Evolutionary conservation across 2,113 vertebrate genomes (phyloP), one percentile per base, ranked within the genome.

Genomic region (Oncorhynchus clarkii): DNA sequence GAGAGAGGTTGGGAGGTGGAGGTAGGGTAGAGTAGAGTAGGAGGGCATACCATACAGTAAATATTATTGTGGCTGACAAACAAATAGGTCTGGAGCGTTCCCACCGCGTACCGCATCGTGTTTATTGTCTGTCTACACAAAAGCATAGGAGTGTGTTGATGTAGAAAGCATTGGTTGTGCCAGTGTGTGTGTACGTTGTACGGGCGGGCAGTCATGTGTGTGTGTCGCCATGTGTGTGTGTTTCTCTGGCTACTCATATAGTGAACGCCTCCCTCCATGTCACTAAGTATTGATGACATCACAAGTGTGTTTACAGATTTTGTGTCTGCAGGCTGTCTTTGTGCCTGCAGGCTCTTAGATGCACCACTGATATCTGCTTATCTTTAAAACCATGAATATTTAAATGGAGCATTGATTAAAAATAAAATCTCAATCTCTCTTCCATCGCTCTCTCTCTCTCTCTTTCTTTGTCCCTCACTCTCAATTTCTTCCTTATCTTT

Each of bases 41-140:
- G 39, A 45, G 39, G 8, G 39, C 8, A 39, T 39, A 39, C 39
- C 39, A 6, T 39, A 39, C 8, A 39, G 39, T 39, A 39, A 39
- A 39, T 39, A 39, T 39, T 39, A 9, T 39, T 39, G 39, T 39
- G 7, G 39, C 39, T 39, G 7, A 39, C 39, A 39, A 39, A 39
- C 39, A 39, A 39, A 39, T 39, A 39, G 39, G 39, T 39, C 39
- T 39, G 39, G 39, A 39, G 39, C 8, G 34, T 39, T 39, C 34
- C 34, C 34, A 39, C 34, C 34, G 34, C 34, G 4, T 22, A 18
- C n/a, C 6, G 59, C 51, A 48, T 39, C 31, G 31, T 64, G 62
- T 77, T 73, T 68, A 49, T 66, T 69, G 54, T 78, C 51, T 71
- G 26, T 11, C 29, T n/a, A 57, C 67, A 73, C 64, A 73, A 72